These are phyloP conservation scores for Dendropsophus ebraccatus DNA, from an alignment of 2,113 vertebrate genomes.

Conservation along the genomic window DNA sequence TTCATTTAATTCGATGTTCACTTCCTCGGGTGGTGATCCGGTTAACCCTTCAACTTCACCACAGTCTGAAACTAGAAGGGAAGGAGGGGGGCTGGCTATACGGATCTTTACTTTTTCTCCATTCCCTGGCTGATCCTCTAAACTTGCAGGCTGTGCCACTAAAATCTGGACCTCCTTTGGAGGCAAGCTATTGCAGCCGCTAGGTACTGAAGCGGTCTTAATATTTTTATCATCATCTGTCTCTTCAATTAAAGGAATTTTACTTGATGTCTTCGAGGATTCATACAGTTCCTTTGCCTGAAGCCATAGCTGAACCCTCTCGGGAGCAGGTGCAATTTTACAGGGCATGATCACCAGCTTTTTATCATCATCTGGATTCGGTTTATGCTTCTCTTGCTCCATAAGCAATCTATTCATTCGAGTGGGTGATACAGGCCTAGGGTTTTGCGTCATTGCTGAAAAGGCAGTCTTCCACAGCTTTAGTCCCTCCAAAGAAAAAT, in stretches of 20 bases:
- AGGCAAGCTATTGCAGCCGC: constrained; percentile 68
- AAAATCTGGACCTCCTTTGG: constrained; percentile 65
- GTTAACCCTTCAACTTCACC: constrained; percentile 65
- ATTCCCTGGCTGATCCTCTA: constrained; percentile 22
- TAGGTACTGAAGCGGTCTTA: constrained; percentile 52
- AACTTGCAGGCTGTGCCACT: constrained; percentile 63
- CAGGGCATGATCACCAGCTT: constrained; percentile 94
- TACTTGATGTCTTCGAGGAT: constrained; percentile 77
- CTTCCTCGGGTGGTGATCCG: constrained; percentile 47
- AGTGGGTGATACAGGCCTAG: constrained; percentile 75
- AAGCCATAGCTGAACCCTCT: constrained; percentile 90
- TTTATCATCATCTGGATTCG: constrained; percentile 78
- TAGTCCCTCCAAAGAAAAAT: constrained; percentile 91
- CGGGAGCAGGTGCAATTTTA: constrained; percentile 88
- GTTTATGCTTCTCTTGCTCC: constrained; percentile 67
- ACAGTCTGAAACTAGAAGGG: constrained; percentile 63
- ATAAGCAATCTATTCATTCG: constrained; percentile 65
- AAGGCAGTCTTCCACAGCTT: constrained; percentile 95
- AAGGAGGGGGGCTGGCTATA: constrained; percentile 66
- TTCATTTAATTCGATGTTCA: constrained; percentile 64
- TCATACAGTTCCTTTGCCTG: constrained; percentile 91
- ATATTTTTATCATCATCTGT: constrained; percentile 65
- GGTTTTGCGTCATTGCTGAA: constrained; percentile 87
- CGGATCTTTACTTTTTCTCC: constrained; percentile 9
- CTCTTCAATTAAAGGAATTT: constrained; percentile 65